These are phyloP conservation scores for Micrasema longulum DNA, from an alignment of 1,140 invertebrate genomes.

Conservation along the genomic window DNA sequence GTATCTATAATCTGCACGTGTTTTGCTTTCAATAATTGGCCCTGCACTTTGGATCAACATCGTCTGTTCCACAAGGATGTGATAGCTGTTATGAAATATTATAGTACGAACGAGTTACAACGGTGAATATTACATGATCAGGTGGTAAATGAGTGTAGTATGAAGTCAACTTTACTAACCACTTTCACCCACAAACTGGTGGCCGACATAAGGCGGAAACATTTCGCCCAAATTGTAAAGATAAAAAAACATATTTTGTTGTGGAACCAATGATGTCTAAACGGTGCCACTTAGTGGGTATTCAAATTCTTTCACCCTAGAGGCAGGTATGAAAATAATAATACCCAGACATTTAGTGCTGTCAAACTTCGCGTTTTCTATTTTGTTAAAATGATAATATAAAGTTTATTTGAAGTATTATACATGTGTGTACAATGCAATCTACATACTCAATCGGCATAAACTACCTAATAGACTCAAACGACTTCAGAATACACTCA, in stretches of 20 bases:
- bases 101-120: not conserved
- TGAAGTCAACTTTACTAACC: slow-evolving; percentile 26
- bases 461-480: too few species aligned
- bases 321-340: too few species aligned
- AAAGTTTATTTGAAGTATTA: too few species aligned
- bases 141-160: slow-evolving; percentile 12
- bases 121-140: slow-evolving; percentile 27
- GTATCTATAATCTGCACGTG: too few species aligned
- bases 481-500: too few species aligned
- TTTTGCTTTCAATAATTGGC: too few species aligned
- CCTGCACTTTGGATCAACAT: not conserved
- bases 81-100: slow-evolving; percentile 14
- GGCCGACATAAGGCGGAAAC: slow-evolving; percentile 34
- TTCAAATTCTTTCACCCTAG: too few species aligned
- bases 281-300: slow-evolving; percentile 6
- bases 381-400: too few species aligned
- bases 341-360: too few species aligned
- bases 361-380: too few species aligned
- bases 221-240: slow-evolving; percentile 39
- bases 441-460: too few species aligned
- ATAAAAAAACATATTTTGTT: slow-evolving; percentile 23
- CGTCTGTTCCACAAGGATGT: not conserved
- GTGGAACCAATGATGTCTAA: slow-evolving; percentile 5
- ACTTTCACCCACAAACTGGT: slow-evolving; percentile 29
- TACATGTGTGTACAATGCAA: too few species aligned